A percentile compares a stretch with the other conserved stretches of the same genome.
These are phyloP conservation scores for Aethes cnicana DNA, from an alignment of 2,888 invertebrate genomes.

Conservation along the genomic window DNA sequence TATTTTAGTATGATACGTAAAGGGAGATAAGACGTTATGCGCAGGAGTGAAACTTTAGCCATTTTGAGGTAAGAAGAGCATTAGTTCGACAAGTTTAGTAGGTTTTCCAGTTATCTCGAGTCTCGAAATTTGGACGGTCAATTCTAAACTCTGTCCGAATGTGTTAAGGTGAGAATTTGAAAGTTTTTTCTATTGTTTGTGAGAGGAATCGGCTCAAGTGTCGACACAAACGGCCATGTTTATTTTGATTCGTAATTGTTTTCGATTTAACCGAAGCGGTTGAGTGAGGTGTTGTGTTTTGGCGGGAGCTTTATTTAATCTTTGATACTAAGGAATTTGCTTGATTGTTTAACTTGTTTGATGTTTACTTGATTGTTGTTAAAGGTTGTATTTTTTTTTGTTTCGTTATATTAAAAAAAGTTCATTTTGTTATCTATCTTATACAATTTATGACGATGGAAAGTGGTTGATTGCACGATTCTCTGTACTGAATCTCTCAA, in stretches of 20 bases:
- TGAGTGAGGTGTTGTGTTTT: slow-evolving; percentile 12
- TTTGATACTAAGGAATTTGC: slow-evolving; percentile 10
- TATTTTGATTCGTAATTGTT: slow-evolving; percentile 25
- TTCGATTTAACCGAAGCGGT: slow-evolving; percentile 12
- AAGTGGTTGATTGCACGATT: too few species aligned
- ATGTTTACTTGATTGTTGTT: neutral
- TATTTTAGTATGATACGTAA: slow-evolving; percentile 40
- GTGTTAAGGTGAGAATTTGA: slow-evolving; percentile 38
- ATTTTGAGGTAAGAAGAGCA: slow-evolving; percentile 74
- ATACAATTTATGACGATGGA: too few species aligned
- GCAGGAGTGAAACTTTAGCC: slow-evolving; percentile 58
- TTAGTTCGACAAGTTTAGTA: slow-evolving; percentile 75
- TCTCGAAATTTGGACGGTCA: slow-evolving; percentile 38
- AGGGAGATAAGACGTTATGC: slow-evolving; percentile 46
- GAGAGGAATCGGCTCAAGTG: slow-evolving; percentile 49
- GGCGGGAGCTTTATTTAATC: slow-evolving; percentile 9
- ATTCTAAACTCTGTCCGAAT: slow-evolving; percentile 39
- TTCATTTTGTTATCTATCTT: too few species aligned
- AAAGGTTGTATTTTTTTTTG: neutral
- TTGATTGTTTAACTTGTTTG: neutral
- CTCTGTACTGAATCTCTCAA: too few species aligned
- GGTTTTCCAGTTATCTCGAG: slow-evolving; percentile 64
- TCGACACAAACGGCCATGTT: slow-evolving; percentile 42
- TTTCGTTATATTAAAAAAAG: too few species aligned
- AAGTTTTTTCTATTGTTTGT: slow-evolving; percentile 32